Evolutionary conservation across 1,140 invertebrate species (phyloP).

Genomic region (Marisa cornuarietis): DNA sequence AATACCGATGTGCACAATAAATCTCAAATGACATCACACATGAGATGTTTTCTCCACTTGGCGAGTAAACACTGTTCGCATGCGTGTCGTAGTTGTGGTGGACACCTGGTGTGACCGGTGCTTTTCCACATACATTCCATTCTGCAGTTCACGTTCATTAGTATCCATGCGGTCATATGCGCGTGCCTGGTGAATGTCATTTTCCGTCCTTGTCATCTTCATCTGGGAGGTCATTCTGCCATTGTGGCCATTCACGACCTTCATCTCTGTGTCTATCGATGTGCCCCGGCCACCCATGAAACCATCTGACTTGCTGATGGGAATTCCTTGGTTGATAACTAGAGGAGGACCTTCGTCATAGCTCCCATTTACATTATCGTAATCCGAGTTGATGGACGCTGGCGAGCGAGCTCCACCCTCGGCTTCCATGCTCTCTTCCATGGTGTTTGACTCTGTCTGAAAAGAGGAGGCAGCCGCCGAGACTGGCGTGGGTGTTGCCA

Average conservation of each 20-base stretch:
- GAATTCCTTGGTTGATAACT: conserved; percentile 16
- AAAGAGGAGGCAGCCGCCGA: conserved; percentile 10
- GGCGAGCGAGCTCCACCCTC: conserved; percentile 40
- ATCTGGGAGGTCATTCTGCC: conserved; percentile 22
- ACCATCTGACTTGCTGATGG: conserved; percentile 55
- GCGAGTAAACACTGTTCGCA: conserved; percentile 25
- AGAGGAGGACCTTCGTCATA: conserved; percentile 11
- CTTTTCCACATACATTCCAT: conserved; percentile 33
- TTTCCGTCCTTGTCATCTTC: conserved; percentile 32
- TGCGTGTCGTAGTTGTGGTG: conserved; percentile 26
- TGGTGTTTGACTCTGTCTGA: conserved; percentile 1
- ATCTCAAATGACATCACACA: conserved; percentile 23
- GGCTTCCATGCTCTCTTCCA: conserved; percentile 10
- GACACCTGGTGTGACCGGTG: conserved; percentile 25
- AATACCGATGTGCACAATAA: not conserved
- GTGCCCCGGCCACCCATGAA: conserved; percentile 25
- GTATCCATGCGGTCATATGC: conserved; percentile 19
- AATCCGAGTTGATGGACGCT: conserved; percentile 53
- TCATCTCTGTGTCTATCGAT: conserved; percentile 24
- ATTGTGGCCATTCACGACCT: conserved; percentile 31
- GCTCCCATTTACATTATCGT: conserved; percentile 54
- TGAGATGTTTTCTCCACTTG: conserved; percentile 28
- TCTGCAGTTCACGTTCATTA: conserved; percentile 23
- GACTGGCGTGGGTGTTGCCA: conserved; percentile 21
- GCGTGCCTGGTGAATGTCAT: conserved; percentile 27